Evolutionary conservation across 2,113 vertebrate species (phyloP), one percentile per base, ranked within the genome.

Genomic region (Centropus unirufus): DNA sequence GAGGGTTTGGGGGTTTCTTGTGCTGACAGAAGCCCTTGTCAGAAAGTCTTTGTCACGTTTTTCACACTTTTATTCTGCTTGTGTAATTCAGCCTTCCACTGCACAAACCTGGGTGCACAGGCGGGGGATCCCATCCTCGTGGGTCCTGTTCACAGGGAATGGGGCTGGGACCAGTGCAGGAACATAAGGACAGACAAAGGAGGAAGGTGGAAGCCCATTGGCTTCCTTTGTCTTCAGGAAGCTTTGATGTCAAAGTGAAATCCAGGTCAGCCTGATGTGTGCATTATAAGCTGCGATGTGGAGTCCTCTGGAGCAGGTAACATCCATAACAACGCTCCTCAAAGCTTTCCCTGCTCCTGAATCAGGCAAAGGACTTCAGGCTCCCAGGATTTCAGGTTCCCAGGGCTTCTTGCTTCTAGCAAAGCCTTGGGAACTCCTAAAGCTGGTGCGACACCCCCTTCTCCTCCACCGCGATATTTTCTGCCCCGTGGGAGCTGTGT

Each of bases 261-360:
- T 74, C 39, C 66, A 54, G 61, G 42, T 69, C 74, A 74, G 4
- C 63, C 27, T 62, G 16, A 17, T 24, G 46, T 39, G 42, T 91
- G 24, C 0, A 0, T n/a, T 82, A 26, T 17, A 58, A 47, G 40
- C 11, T 76, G 22, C 64, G 46, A 54, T 7, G 13, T 62, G 2
- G 9, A 14, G 49, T 26, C 58, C 20, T 47, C 46, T 67, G 67
- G n/a, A 69, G 55, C 39, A 44, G 34, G 34, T 39, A 64, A 39
- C 32, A 16, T 34, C 47, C 2, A 0, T 62, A 58, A 61, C 11
- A 63, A 5, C 29, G 80, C 23, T 77, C 32, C 59, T 80, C 66
- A 47, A 78, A 63, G 20, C 15, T 90, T 83, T 74, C 47, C 32
- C 39, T 83, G 29, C 55, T 62, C 6, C 64, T 90, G 2, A 0